A percentile compares a stretch with the other conserved stretches of the same genome.
phyloP scores from a whole-genome alignment of 2,888 invertebrate species.

The Dicycla oo region DNA sequence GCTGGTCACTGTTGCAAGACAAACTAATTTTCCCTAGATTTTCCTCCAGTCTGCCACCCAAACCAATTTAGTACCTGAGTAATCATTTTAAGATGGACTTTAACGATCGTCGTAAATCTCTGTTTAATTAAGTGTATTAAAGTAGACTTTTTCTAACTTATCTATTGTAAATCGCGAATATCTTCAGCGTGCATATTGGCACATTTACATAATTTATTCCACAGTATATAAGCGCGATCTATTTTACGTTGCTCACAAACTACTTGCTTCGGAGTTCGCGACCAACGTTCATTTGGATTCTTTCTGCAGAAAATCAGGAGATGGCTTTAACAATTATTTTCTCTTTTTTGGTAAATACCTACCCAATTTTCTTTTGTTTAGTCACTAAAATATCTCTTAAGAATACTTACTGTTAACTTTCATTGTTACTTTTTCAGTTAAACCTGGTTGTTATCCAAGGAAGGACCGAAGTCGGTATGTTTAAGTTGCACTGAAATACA shows the following conservation, averaged over 20 bases:
- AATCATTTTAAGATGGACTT: background rate
- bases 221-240: conserved; percentile 65
- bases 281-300: conserved; percentile 46
- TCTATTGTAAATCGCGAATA: conserved; percentile 32
- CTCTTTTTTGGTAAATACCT: conserved; percentile 47
- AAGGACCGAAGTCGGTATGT: conserved; percentile 63
- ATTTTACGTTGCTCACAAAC: conserved; percentile 52
- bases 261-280: conserved; percentile 46
- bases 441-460: conserved; percentile 55
- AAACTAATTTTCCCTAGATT: background rate
- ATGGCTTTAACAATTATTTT: conserved; percentile 52
- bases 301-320: conserved; percentile 17
- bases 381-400: background rate
- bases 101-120: conserved; percentile 1
- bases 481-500: background rate
- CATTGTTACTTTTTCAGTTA: conserved; percentile 42
- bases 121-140: conserved; percentile 5
- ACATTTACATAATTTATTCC: conserved; percentile 59
- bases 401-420: background rate
- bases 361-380: background rate
- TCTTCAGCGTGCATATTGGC: conserved; percentile 49
- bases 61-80: background rate
- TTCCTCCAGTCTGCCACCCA: background rate
- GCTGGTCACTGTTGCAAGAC: background rate
- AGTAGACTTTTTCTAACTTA: conserved; percentile 21